Base-by-base conservation (phyloP, 2,888 invertebrate species). In the Dastarcus helophoroides region DNA sequence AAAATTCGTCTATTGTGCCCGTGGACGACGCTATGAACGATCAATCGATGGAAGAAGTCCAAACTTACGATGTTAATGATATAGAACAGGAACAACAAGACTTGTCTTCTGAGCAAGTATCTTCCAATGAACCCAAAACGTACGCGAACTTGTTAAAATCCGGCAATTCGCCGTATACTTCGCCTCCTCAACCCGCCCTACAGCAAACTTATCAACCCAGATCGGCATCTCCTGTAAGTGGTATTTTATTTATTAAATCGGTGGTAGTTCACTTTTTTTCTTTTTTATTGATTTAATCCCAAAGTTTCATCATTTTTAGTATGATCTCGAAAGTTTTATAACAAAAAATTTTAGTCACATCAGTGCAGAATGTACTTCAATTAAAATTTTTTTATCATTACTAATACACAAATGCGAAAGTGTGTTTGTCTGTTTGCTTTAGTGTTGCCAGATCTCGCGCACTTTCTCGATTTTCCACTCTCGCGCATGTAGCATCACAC, bases 141-240 rank as follows among this genome's bases (percentile, higher is more conserved):
- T 89, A 85, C 62, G 88, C 89, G 10, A 86, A 82, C 62, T 71
- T 85, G 47, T 73, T 89, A 49, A 88, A 85, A 66, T 71, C 75
- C 9, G 29, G 26, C 10, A 30, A 33, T 14, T 47, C 44, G 19
- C 39, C 47, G 31, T 50, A 43, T 33, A 50, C 44, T 22, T 47
- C 52, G 36, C 46, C 53, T 31, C 39, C 53, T 25, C 54, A 47
- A 36, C 53, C 46, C 35, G 39, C 39, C 29, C 45, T 48, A 3
- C 35, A 41, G 41, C 33, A 48, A 40, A 43, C 50, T 30, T 17
- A 21, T 12, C 35, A 37, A 29, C 22, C 35, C 5, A 7, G 24
- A 23, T 36, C 45, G 14, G 26, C 42, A 7, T 47, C 49, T 31
- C 48, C 49, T n/a, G 50, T 50, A 41, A 46, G 45, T 42, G 31